Evolutionary conservation across 2,113 vertebrate species (phyloP).

Genomic region (Oenanthe oenanthe): DNA sequence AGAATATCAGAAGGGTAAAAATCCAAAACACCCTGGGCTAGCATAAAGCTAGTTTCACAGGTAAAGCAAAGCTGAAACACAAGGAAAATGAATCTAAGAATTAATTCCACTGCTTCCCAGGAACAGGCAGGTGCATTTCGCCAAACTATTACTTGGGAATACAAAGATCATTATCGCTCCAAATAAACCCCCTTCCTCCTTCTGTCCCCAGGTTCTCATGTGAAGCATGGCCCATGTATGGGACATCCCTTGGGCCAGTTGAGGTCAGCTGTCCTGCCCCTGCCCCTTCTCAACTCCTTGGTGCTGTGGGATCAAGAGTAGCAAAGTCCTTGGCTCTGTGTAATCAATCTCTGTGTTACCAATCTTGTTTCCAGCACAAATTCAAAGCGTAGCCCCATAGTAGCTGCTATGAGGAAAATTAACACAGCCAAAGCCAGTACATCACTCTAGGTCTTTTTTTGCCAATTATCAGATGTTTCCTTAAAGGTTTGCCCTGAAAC

Average conservation of each 20-base stretch:
- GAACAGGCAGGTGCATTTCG: fast-evolving
- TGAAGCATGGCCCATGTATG: fast-evolving
- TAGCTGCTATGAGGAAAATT: not conserved
- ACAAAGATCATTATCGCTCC: fast-evolving
- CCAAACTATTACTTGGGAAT: fast-evolving
- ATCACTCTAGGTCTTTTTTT: not conserved
- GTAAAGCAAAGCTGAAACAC: not conserved
- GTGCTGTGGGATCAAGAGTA: fast-evolving
- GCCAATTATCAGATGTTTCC: not conserved
- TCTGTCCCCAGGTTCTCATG: not conserved
- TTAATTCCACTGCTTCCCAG: not conserved
- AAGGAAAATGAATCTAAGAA: not conserved
- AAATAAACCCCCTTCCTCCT: fast-evolving
- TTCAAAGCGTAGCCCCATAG: fast-evolving
- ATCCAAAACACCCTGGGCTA: not conserved
- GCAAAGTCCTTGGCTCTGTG: not conserved
- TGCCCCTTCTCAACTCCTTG: not conserved
- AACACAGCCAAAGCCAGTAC: not conserved
- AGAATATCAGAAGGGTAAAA: not conserved
- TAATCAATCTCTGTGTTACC: not conserved
- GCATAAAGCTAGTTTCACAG: not conserved
- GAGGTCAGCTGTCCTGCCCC: not conserved
- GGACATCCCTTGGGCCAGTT: not conserved
- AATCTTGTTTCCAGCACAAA: not conserved
- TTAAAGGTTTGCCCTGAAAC: not conserved